Evolutionary conservation across 1,140 invertebrate species (phyloP), one percentile per base, ranked within the genome.

Genomic region (Tetranychus urticae): DNA sequence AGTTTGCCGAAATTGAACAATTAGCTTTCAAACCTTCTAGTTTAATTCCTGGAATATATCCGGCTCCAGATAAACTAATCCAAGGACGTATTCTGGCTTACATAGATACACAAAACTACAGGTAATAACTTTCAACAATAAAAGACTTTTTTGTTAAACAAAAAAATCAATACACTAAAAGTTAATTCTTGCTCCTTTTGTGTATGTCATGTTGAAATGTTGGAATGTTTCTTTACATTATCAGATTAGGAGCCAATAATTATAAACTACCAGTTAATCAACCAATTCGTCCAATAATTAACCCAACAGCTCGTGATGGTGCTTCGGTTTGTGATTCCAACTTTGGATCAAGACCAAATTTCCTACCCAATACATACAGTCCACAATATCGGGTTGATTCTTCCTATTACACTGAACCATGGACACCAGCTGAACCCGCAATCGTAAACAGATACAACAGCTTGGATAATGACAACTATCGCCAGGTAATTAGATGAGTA

Each of bases 241-340:
- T 42, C 37, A 63, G 62, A 36, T 77, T 97, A 48, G 93, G 93
- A 47, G 78, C 86, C 0, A 97, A 97, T 71, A 92, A 85, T 73
- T 76, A 85, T 52, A 88, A 96, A 71, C 77, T 97, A 48, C 86
- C 91, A 6, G 88, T 97, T n/a, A 97, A 97, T 71, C 89, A 87
- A 68, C 90, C 92, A 0, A 88, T 82, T 66, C 70, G 71, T 59
- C 64, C 70, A 1, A 70, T 74, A 33, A 71, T 71, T 34, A 71
- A 72, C 7, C 92, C 93, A 71, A 91, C 86, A 71, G 86, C 91
- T 71, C 79, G 91, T 46, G 91, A 96, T 74, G 92, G 92, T 2
- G 76, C 79, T 10, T 71, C 72, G 66, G 70, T 70, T 66, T 67
- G 70, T 10, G 67, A 67, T 36, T 35, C 12, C 8, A 76, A 76